Evolutionary conservation across 2,888 invertebrate species (phyloP).

Genomic region (Iselma pallidipennis): DNA sequence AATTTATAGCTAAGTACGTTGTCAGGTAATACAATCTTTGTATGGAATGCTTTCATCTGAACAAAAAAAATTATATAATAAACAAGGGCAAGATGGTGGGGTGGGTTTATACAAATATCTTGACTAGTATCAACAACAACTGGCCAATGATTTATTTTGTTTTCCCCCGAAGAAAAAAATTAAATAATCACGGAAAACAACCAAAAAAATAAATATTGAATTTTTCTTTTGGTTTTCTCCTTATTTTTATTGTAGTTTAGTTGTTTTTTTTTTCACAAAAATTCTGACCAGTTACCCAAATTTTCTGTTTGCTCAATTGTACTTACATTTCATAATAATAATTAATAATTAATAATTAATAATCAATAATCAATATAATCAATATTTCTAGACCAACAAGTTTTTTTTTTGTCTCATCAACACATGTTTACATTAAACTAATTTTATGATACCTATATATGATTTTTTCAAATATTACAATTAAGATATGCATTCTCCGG

Average conservation of each 20-base stretch:
- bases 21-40: constrained; percentile 62
- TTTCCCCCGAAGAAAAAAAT: neutral
- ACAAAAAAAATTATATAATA: constrained; percentile 34
- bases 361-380: neutral
- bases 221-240: no score
- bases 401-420: constrained; percentile 35
- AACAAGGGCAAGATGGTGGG: constrained; percentile 55
- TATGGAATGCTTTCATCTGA: constrained; percentile 57
- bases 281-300: constrained; percentile 26
- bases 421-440: constrained; percentile 55
- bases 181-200: no score
- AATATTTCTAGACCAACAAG: constrained; percentile 53
- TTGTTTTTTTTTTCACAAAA: no score
- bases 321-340: no score
- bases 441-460: constrained; percentile 50
- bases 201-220: no score
- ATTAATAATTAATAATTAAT: no score
- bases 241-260: no score
- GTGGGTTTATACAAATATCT: constrained; percentile 54
- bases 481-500: constrained; percentile 57
- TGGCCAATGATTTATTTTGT: constrained; percentile 18
- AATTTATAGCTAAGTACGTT: constrained; percentile 68
- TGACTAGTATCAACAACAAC: constrained; percentile 57
- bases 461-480: constrained; percentile 49
- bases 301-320: constrained; percentile 45